Conservation (phyloP, 2,888 invertebrate genomes). For the Odontocolon sp. region DNA sequence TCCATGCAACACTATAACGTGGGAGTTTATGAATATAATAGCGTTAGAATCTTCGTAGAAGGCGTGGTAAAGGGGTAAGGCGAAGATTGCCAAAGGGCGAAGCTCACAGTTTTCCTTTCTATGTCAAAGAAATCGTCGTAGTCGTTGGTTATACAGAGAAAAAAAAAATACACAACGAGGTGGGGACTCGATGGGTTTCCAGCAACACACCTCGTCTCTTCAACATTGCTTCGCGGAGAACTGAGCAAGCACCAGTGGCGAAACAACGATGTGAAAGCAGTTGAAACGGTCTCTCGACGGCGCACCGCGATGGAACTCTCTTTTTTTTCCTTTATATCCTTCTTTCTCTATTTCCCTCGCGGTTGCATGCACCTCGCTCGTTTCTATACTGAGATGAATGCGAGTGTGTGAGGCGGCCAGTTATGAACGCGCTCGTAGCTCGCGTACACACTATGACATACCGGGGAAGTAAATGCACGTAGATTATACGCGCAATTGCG, state of each 20-base stretch:
- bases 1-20: conserved; percentile 35
- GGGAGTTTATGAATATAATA: conserved; percentile 35
- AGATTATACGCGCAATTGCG: conserved; percentile 3
- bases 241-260: conserved; percentile 64
- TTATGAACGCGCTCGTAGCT: conserved; percentile 16
- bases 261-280: conserved; percentile 78
- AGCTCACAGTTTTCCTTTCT: conserved; percentile 73
- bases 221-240: not conserved
- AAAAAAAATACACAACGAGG: not conserved
- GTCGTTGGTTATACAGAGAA: conserved; percentile 25
- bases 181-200: not conserved
- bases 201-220: not conserved
- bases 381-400: conserved; percentile 14
- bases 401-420: not conserved
- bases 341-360: conserved; percentile 18
- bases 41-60: conserved; percentile 31
- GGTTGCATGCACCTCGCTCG: conserved; percentile 5
- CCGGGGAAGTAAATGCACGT: not conserved
- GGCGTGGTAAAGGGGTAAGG: not conserved
- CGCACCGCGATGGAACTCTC: conserved; percentile 64
- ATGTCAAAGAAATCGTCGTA: conserved; percentile 75
- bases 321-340: conserved; percentile 58
- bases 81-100: conserved; percentile 18
- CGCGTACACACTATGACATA: not conserved
- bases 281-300: conserved; percentile 63